Conservation (phyloP, 2,113 vertebrate species). For the Gavialis gangeticus region DNA sequence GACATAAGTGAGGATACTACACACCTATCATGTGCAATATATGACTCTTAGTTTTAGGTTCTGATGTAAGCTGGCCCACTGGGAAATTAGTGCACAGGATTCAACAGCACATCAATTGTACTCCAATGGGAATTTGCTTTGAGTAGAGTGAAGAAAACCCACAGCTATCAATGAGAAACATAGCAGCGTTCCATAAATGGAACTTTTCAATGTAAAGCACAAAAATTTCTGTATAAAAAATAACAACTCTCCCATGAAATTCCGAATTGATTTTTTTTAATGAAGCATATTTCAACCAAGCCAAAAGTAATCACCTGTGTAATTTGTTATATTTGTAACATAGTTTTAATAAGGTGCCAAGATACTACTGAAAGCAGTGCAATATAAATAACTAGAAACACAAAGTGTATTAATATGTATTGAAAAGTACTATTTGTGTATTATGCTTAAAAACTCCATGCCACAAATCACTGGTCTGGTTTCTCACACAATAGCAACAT, state of each 20-base stretch:
- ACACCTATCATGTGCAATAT: background rate
- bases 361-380: background rate
- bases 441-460: no score
- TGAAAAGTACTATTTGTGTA: no score
- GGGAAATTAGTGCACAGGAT: slow-evolving; percentile 14
- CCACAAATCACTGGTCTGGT: background rate
- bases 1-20: background rate
- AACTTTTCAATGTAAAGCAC: slow-evolving; percentile 32
- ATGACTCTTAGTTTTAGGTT: background rate
- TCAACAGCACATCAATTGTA: slow-evolving; percentile 20
- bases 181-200: slow-evolving; percentile 16
- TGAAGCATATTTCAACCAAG: slow-evolving; percentile 42
- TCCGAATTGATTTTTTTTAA: slow-evolving; percentile 37
- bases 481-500: background rate
- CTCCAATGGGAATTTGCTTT: background rate
- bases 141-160: background rate
- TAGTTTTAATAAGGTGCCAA: slow-evolving; percentile 10
- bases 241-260: background rate
- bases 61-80: background rate
- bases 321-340: slow-evolving; percentile 20
- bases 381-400: slow-evolving; percentile 1
- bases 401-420: background rate
- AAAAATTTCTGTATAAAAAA: slow-evolving; percentile 44
- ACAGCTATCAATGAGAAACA: background rate
- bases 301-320: slow-evolving; percentile 51